Conservation (phyloP, 1,140 invertebrate genomes). For the Eciton burchellii region DNA sequence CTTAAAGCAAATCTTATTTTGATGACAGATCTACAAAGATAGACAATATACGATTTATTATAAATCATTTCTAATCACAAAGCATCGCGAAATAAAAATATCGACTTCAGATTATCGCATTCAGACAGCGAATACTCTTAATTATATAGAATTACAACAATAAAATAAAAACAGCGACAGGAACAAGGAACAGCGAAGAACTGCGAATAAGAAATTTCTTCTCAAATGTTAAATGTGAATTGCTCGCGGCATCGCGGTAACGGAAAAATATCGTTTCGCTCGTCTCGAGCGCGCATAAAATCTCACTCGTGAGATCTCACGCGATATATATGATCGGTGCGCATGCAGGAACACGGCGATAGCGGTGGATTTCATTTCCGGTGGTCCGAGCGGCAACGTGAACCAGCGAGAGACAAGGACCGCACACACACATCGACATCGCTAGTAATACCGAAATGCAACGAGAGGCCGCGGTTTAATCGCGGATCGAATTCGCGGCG, state of each 20-base stretch:
- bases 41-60: too few relatives aligned
- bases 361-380: conserved; percentile 55
- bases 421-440: background rate
- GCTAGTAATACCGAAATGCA: conserved; percentile 26
- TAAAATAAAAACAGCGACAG: too few relatives aligned
- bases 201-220: background rate
- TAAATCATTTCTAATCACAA: too few relatives aligned
- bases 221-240: background rate
- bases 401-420: conserved; percentile 18
- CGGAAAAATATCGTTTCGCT: background rate
- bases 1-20: background rate
- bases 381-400: conserved; percentile 31
- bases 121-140: too few relatives aligned
- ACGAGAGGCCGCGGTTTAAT: conserved; percentile 41
- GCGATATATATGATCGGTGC: conserved; percentile 41
- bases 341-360: conserved; percentile 28
- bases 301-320: conserved; percentile 13
- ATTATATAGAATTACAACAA: too few relatives aligned
- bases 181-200: background rate
- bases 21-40: background rate
- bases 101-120: too few relatives aligned
- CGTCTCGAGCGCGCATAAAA: background rate
- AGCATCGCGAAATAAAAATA: too few relatives aligned
- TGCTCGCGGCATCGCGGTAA: background rate
- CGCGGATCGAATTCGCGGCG: conserved; percentile 47